These are phyloP conservation scores for Luidia sarsii DNA, from an alignment of 53 echinoderm and acorn worm species.

Conservation along the genomic window DNA sequence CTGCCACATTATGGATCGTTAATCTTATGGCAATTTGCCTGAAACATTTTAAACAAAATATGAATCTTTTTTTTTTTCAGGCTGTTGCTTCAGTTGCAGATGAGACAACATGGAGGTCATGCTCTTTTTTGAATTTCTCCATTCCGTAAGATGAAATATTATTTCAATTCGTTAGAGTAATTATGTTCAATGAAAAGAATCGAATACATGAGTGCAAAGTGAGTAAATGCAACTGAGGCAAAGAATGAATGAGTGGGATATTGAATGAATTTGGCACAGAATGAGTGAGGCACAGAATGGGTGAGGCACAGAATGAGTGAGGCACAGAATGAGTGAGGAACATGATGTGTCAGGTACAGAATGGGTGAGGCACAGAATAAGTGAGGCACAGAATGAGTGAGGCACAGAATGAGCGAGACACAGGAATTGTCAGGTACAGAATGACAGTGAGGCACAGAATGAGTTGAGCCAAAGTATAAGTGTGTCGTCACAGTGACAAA, in stretches of 20 bases:
- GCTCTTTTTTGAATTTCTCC: conserved; percentile 10
- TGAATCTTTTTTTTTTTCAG: no score
- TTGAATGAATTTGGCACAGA: no score
- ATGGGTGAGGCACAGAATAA: no score
- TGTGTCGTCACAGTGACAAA: conserved; percentile 6
- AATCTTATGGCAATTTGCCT: no score
- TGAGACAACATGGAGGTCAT: neutral
- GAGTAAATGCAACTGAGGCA: no score
- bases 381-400: neutral
- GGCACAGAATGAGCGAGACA: neutral
- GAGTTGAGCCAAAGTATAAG: neutral
- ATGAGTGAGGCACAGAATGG: conserved; percentile 1
- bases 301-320: neutral
- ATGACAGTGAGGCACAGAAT: neutral
- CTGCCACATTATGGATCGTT: no score
- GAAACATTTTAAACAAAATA: no score
- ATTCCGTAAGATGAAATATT: neutral
- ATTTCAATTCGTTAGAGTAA: no score
- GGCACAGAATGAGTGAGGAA: neutral
- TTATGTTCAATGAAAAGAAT: no score
- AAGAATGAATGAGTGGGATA: no score
- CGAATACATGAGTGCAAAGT: no score
- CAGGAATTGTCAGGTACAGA: neutral
- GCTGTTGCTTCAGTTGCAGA: neutral
- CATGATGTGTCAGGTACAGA: neutral